Conservation (phyloP, 2,113 vertebrate species). For the Halichoerus grypus region DNA sequence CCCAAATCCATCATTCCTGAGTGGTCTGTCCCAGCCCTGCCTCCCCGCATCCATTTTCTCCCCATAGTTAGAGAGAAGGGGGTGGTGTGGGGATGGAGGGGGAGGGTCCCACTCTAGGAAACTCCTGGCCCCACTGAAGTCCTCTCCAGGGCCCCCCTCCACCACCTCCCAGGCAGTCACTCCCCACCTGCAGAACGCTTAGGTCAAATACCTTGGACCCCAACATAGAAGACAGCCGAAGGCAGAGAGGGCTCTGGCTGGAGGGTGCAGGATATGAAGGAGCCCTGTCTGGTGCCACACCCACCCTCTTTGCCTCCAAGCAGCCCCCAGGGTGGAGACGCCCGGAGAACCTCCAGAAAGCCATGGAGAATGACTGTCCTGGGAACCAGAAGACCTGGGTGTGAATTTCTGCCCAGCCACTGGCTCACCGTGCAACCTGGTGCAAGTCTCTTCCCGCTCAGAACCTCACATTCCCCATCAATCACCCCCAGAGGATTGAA, state of each 20-base stretch:
- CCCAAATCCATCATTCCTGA: slow-evolving; percentile 9
- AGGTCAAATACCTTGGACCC: not conserved
- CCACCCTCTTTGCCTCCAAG: not conserved
- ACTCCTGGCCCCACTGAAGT: not conserved
- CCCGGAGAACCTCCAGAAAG: not conserved
- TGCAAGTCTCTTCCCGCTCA: not conserved
- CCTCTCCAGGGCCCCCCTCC: not conserved
- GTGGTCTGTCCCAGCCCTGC: not conserved
- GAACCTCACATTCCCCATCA: slow-evolving; percentile 1
- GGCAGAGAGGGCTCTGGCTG: not conserved
- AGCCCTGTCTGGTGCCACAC: not conserved
- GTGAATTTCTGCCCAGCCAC: not conserved
- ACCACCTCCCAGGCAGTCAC: not conserved
- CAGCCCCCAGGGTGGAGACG: not conserved
- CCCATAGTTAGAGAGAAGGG: not conserved
- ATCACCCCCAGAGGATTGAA: not conserved
- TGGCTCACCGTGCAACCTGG: not conserved
- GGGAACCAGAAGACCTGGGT: not conserved
- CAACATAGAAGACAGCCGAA: not conserved
- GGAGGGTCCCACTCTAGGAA: not conserved
- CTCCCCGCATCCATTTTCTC: slow-evolving; percentile 22
- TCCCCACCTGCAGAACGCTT: not conserved
- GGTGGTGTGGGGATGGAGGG: not conserved
- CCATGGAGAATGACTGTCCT: not conserved
- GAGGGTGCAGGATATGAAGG: not conserved